Evolutionary conservation across 2,113 vertebrate species (phyloP).

Genomic region (Micronisus gabar): DNA sequence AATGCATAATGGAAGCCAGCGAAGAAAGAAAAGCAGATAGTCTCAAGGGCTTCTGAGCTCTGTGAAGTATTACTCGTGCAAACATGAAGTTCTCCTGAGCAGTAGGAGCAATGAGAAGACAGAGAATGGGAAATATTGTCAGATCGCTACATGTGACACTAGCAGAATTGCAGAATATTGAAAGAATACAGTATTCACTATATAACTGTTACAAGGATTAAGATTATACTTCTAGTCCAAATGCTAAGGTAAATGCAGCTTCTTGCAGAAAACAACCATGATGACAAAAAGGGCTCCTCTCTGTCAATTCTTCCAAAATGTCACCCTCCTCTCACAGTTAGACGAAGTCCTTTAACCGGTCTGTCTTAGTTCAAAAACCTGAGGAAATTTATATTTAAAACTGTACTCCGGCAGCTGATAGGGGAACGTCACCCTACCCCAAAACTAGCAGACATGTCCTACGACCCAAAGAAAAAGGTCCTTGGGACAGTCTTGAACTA

Average conservation of each 20-base stretch:
- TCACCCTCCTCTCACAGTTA: not conserved
- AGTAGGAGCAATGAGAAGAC: not conserved
- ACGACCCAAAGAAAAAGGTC: not conserved
- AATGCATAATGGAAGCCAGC: not conserved
- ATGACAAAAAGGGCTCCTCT: not conserved
- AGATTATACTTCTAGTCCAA: not conserved
- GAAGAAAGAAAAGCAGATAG: not conserved
- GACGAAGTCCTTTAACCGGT: not conserved
- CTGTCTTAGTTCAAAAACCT: not conserved
- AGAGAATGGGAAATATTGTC: not conserved
- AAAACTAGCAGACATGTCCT: not conserved
- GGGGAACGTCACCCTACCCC: not conserved
- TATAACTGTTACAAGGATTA: not conserved
- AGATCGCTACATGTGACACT: not conserved
- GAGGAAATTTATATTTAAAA: not conserved
- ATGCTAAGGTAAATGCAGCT: not conserved
- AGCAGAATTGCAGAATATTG: not conserved
- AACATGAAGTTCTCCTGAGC: not conserved
- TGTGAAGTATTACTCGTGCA: not conserved
- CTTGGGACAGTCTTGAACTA: not conserved
- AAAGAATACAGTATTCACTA: not conserved
- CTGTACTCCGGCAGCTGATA: not conserved
- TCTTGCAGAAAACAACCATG: not conserved
- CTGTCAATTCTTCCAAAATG: not conserved
- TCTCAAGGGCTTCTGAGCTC: not conserved